Percentiles rank a stretch among this genome's conserved stretches.
Conservation (phyloP, 2,888 invertebrate species). For the Chydorus sphaericus region DNA sequence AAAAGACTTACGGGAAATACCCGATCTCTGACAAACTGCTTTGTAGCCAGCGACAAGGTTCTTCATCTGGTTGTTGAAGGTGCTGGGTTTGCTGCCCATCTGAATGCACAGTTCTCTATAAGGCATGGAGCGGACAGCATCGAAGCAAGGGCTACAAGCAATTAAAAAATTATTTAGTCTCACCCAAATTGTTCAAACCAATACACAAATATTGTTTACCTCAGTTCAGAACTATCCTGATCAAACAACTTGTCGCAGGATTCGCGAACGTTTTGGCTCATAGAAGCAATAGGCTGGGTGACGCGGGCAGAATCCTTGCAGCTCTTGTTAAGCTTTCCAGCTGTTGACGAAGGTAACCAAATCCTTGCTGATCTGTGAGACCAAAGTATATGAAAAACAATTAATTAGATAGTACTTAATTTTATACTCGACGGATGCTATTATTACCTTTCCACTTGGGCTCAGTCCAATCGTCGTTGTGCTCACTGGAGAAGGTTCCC, state of each 20-base stretch:
- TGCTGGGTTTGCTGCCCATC: slow-evolving; percentile 37
- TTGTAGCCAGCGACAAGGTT: background rate
- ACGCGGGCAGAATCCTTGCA: slow-evolving; percentile 40
- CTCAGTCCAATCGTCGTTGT: slow-evolving; percentile 62
- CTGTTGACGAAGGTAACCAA: background rate
- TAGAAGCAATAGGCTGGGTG: no score
- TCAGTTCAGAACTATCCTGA: slow-evolving; percentile 40
- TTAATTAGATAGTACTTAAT: background rate
- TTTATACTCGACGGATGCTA: background rate
- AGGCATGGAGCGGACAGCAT: slow-evolving; percentile 32
- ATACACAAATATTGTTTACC: slow-evolving; percentile 26
- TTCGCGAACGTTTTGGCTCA: slow-evolving; percentile 16
- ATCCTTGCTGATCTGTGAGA: background rate
- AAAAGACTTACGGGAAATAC: background rate
- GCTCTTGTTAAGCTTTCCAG: slow-evolving; percentile 32
- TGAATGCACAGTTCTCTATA: slow-evolving; percentile 61
- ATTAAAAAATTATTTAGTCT: background rate
- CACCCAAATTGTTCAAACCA: background rate
- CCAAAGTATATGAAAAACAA: background rate
- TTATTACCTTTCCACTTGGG: slow-evolving; percentile 38
- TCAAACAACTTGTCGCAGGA: slow-evolving; percentile 56
- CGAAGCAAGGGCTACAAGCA: slow-evolving; percentile 33
- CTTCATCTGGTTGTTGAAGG: background rate
- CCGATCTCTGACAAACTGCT: background rate
- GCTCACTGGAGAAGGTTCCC: slow-evolving; percentile 80